Evolutionary conservation across 1,140 invertebrate genomes (phyloP).

Genomic region (Luehdorfia chinensis): DNA sequence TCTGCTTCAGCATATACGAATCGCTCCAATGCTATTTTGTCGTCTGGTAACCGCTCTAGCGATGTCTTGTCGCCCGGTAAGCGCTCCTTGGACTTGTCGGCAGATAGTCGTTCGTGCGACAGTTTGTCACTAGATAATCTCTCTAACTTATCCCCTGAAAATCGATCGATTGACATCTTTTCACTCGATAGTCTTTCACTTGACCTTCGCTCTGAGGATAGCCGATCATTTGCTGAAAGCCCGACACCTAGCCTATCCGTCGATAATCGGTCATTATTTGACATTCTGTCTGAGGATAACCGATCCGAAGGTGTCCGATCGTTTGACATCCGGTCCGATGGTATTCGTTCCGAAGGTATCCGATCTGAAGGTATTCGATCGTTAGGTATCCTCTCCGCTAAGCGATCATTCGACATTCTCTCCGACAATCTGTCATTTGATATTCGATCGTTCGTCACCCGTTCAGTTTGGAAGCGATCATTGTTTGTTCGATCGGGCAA

Average conservation of each 20-base stretch:
- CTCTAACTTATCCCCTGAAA: conserved; percentile 24
- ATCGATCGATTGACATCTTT: conserved; percentile 37
- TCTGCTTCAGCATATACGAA: conserved; percentile 61
- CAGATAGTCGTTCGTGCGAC: conserved; percentile 21
- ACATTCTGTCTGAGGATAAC: conserved; percentile 30
- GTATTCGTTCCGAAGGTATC: conserved; percentile 23
- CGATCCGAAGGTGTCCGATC: conserved; percentile 31
- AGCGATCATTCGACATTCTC: conserved; percentile 23
- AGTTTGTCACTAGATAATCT: conserved; percentile 24
- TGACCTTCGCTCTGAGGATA: conserved; percentile 33
- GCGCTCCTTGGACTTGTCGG: conserved; percentile 27
- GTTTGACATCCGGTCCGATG: conserved; percentile 16
- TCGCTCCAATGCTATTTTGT: conserved; percentile 37
- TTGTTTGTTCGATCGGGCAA: conserved; percentile 25
- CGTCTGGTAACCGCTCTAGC: conserved; percentile 23
- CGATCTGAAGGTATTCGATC: conserved; percentile 14
- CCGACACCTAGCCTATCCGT: conserved; percentile 29
- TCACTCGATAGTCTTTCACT: conserved; percentile 35
- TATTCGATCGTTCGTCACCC: conserved; percentile 22
- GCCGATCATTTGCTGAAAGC: conserved; percentile 29
- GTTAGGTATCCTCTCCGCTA: conserved; percentile 24
- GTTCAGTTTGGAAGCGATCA: conserved; percentile 26
- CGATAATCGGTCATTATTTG: conserved; percentile 34
- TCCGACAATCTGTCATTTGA: conserved; percentile 18
- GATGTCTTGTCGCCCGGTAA: conserved; percentile 22